Percentiles rank a stretch among this genome's conserved stretches.
phyloP scores from a whole-genome alignment of 1,140 invertebrate genomes.

The Carcinoscorpius rotundicauda region DNA sequence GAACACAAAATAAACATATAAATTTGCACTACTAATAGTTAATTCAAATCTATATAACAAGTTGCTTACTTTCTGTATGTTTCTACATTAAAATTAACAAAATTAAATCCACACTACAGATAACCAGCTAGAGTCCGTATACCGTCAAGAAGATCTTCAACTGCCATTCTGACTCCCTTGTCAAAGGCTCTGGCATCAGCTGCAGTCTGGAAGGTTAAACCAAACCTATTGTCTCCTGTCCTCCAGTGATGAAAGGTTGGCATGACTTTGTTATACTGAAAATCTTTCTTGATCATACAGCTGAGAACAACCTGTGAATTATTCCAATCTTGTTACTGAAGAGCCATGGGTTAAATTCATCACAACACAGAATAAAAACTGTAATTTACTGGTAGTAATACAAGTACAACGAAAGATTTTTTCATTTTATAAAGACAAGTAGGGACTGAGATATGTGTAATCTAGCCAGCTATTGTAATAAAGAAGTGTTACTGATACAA shows the following conservation, averaged over 20 bases:
- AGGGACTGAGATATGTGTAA: too few relatives aligned
- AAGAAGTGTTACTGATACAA: too few relatives aligned
- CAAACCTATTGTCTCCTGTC: slow-evolving; percentile 87
- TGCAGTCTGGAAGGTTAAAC: slow-evolving; percentile 85
- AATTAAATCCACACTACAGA: too few relatives aligned
- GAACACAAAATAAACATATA: too few relatives aligned
- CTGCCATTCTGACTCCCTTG: slow-evolving; percentile 73
- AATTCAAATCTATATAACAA: too few relatives aligned
- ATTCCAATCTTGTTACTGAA: neutral
- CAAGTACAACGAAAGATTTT: neutral
- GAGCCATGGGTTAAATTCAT: slow-evolving; percentile 8
- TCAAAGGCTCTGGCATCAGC: slow-evolving; percentile 89
- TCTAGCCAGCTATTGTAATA: too few relatives aligned
- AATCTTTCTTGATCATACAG: slow-evolving; percentile 89
- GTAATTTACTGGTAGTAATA: neutral
- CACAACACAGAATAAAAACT: slow-evolving; percentile 4
- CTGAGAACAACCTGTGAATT: slow-evolving; percentile 70
- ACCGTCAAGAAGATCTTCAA: slow-evolving; percentile 86
- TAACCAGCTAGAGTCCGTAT: slow-evolving; percentile 18
- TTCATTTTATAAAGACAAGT: neutral
- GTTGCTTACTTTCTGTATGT: too few relatives aligned
- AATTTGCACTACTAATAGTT: too few relatives aligned
- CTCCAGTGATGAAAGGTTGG: slow-evolving; percentile 97
- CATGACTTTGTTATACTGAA: slow-evolving; percentile 95
- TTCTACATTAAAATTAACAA: too few relatives aligned